Evolutionary conservation across 2,797 vertebrate genomes (phyloP).

Genomic region (Ibycter americanus): DNA sequence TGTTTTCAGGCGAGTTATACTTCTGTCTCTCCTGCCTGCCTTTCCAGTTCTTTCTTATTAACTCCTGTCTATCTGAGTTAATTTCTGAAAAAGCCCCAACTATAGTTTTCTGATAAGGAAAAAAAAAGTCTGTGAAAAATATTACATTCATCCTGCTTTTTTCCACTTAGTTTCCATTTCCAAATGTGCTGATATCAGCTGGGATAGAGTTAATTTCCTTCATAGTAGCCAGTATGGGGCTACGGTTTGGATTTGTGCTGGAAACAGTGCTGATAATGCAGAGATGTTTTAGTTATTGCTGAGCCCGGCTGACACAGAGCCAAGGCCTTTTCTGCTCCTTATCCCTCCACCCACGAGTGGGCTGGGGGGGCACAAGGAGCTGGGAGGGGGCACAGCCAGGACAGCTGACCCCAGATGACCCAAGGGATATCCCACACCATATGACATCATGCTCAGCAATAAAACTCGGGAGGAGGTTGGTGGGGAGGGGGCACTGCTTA

Average conservation of each 20-base stretch:
- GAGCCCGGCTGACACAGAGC: not conserved
- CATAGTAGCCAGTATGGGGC: not conserved
- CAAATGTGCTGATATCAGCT: not conserved
- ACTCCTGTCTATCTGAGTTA: not conserved
- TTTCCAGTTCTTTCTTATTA: not conserved
- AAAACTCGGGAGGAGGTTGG: not conserved
- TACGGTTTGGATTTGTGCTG: not conserved
- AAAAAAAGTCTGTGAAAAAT: not conserved
- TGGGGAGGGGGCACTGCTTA: accelerated
- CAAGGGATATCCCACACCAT: not conserved
- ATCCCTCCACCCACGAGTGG: not conserved
- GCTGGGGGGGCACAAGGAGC: not conserved
- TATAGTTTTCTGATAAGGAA: not conserved
- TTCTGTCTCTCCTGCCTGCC: not conserved
- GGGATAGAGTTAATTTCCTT: not conserved
- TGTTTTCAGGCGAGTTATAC: not conserved
- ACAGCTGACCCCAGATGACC: not conserved
- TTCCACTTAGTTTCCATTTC: not conserved
- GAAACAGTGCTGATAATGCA: not conserved
- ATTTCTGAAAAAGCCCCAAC: not conserved
- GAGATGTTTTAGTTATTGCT: not conserved
- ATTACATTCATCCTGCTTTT: not conserved
- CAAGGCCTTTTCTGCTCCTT: not conserved
- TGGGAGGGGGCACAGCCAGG: not conserved
- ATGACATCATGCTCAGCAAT: accelerated